These are phyloP conservation scores for Onchidella celtica DNA, from an alignment of 2,888 invertebrate genomes.

Conservation along the genomic window DNA sequence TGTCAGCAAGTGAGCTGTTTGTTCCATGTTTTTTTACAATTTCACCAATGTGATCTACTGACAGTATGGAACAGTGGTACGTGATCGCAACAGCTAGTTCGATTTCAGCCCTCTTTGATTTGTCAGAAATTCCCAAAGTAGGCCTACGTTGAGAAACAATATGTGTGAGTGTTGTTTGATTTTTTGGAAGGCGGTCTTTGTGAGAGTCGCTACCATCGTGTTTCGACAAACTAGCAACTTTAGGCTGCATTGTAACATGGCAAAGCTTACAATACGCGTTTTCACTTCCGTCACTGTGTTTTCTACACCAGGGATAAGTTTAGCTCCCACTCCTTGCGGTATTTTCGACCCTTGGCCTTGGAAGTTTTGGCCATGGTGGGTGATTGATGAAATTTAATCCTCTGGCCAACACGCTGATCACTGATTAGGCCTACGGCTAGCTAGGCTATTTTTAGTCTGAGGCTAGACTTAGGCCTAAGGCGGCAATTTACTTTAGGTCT, in stretches of 20 bases:
- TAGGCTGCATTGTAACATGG: not conserved
- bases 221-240: not conserved
- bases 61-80: not conserved
- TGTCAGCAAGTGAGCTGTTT: not conserved
- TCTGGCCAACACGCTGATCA: too few relatives aligned
- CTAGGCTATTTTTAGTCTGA: too few relatives aligned
- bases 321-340: not conserved
- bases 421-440: too few relatives aligned
- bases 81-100: not conserved
- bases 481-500: too few relatives aligned
- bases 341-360: not conserved
- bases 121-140: not conserved
- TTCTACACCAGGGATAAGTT: not conserved
- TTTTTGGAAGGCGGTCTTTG: not conserved
- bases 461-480: too few relatives aligned
- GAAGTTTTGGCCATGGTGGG: too few relatives aligned
- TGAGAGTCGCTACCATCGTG: not conserved
- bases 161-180: not conserved
- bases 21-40: not conserved
- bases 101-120: not conserved
- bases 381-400: too few relatives aligned
- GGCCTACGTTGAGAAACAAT: not conserved
- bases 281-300: not conserved
- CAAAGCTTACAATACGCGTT: not conserved
- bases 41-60: not conserved